Conservation (phyloP, 2,888 invertebrate species). For the Plusia festucae region DNA sequence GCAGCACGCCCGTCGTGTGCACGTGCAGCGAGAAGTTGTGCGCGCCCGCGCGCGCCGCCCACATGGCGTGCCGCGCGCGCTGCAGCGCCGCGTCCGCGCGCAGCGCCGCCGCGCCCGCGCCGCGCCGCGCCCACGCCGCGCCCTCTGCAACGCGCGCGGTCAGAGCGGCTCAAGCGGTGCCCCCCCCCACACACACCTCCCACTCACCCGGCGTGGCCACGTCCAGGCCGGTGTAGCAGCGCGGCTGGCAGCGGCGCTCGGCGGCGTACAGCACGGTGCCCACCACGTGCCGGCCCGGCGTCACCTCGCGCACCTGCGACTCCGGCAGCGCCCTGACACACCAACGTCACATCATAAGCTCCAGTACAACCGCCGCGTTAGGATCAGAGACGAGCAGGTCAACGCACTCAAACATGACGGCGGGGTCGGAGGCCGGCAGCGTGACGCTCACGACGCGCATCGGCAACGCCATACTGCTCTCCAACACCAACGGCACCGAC, state of each 20-base stretch:
- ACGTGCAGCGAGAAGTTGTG: conserved; percentile 92
- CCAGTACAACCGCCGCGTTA: neutral
- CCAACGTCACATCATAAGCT: too few species aligned
- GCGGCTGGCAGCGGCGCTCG: conserved; percentile 91
- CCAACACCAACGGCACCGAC: conserved; percentile 93
- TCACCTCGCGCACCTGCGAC: conserved; percentile 60
- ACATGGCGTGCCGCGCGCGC: conserved; percentile 69
- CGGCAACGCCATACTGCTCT: conserved; percentile 94
- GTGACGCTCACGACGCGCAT: conserved; percentile 93
- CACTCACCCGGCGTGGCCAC: conserved; percentile 90
- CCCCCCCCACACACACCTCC: conserved; percentile 17
- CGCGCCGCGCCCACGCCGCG: conserved; percentile 64
- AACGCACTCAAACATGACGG: conserved; percentile 87
- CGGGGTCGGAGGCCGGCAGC: conserved; percentile 90
- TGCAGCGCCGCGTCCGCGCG: conserved; percentile 48
- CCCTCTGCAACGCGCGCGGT: conserved; percentile 59
- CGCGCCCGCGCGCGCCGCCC: conserved; percentile 45
- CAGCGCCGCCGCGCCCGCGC: conserved; percentile 49
- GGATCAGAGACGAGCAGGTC: neutral
- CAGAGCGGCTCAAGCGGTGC: neutral
- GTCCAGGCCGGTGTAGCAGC: conserved; percentile 94
- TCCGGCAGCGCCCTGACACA: conserved; percentile 67
- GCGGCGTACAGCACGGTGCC: conserved; percentile 93
- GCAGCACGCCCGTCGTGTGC: conserved; percentile 91
- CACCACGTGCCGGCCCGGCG: conserved; percentile 77